Conservation (phyloP, 2,888 invertebrate genomes). For the Portevinia maculata region DNA sequence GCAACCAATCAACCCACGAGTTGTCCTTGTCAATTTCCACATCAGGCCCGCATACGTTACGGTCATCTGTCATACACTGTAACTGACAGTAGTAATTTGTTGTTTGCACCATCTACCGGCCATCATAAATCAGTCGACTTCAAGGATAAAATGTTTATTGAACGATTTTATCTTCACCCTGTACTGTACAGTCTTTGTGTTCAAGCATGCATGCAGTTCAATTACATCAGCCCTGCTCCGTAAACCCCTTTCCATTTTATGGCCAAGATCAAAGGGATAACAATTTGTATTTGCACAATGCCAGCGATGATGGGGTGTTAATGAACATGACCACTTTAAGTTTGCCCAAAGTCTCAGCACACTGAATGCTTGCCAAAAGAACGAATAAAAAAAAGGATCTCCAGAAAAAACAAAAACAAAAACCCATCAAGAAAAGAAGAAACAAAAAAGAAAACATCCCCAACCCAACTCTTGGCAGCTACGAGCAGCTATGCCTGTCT, state of each 20-base stretch:
- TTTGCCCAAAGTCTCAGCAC: conserved; percentile 55
- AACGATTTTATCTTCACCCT: conserved; percentile 27
- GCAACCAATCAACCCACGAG: too few relatives aligned
- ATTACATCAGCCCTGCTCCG: background rate
- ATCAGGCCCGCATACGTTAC: too few relatives aligned
- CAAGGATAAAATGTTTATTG: conserved; percentile 54
- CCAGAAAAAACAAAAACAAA: background rate
- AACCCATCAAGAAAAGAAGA: background rate
- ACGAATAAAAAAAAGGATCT: conserved; percentile 11
- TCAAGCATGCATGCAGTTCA: conserved; percentile 10
- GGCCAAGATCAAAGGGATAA: conserved; percentile 73
- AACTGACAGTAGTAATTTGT: conserved; percentile 61
- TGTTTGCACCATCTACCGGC: conserved; percentile 32
- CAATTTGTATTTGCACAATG: conserved; percentile 56
- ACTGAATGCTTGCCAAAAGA: conserved; percentile 55
- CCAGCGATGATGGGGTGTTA: conserved; percentile 66
- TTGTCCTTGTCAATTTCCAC: too few relatives aligned
- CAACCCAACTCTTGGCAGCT: conserved; percentile 1
- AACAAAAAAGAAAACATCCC: conserved; percentile 15
- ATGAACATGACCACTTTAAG: conserved; percentile 71
- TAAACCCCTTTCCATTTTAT: conserved; percentile 27
- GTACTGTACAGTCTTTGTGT: background rate
- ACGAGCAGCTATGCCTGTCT: background rate
- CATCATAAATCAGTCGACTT: conserved; percentile 64
- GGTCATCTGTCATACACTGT: too few relatives aligned